phyloP scores from a whole-genome alignment of 2,888 invertebrate species.

The Euzophera pinguis region DNA sequence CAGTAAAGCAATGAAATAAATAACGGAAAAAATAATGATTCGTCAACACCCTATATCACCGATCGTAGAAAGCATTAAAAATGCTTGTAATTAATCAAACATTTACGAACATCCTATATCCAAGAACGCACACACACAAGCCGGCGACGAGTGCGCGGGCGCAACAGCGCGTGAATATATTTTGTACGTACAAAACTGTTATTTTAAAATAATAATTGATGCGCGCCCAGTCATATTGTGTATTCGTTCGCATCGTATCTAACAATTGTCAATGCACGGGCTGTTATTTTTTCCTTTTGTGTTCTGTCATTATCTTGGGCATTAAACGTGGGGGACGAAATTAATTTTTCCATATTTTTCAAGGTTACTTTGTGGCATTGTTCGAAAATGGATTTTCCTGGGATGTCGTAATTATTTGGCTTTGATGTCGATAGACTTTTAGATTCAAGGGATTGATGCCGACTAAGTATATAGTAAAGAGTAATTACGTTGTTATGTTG shows the following conservation, averaged over 20 bases:
- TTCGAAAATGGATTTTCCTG: background rate
- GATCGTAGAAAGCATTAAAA: constrained; percentile 53
- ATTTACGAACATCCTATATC: constrained; percentile 62
- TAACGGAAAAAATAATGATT: background rate
- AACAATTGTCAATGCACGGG: constrained; percentile 55
- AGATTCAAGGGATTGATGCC: background rate
- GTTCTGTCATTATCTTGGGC: constrained; percentile 43
- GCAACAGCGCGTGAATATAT: constrained; percentile 72
- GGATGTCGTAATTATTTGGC: background rate
- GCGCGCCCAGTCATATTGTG: constrained; percentile 43
- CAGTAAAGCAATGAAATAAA: too few species aligned
- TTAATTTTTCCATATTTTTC: constrained; percentile 34
- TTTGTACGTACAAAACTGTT: constrained; percentile 78
- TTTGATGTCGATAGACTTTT: background rate
- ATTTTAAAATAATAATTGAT: constrained; percentile 78
- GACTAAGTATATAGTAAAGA: too few species aligned
- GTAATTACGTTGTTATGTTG: background rate
- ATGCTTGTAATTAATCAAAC: constrained; percentile 57
- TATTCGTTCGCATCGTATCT: constrained; percentile 34
- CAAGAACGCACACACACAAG: constrained; percentile 30
- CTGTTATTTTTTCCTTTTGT: constrained; percentile 55
- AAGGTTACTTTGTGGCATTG: constrained; percentile 22
- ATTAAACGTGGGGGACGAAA: constrained; percentile 34
- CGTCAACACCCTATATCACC: constrained; percentile 33
- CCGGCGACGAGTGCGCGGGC: constrained; percentile 33